Evolutionary conservation across 2,797 vertebrate species (phyloP).

Genomic region (Staurois parvus): DNA sequence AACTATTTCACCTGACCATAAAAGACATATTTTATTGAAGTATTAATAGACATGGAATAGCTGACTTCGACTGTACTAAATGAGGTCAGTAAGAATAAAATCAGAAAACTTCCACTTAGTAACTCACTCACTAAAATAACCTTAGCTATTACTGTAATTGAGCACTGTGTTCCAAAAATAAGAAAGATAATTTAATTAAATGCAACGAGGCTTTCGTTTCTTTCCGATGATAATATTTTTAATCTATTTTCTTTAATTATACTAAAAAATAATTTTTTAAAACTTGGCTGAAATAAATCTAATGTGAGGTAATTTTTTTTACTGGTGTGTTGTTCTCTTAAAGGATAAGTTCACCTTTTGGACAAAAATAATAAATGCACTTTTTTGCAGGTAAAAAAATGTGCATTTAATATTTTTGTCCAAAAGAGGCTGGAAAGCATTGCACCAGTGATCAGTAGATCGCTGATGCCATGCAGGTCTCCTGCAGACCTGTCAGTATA

Average conservation of each 20-base stretch:
- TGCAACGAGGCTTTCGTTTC: conserved; percentile 39
- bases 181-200: conserved; percentile 30
- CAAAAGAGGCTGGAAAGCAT: too few species aligned
- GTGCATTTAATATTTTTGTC: too few species aligned
- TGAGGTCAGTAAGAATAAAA: conserved; percentile 73
- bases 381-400: too few species aligned
- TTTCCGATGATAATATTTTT: conserved; percentile 20
- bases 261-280: conserved; percentile 18
- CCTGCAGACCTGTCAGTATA: too few species aligned
- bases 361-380: too few species aligned
- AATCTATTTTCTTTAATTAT: neutral
- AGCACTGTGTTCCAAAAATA: conserved; percentile 29
- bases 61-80: conserved; percentile 79
- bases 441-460: too few species aligned
- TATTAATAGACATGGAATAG: conserved; percentile 84
- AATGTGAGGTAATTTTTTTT: neutral
- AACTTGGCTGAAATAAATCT: neutral
- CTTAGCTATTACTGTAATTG: conserved; percentile 41
- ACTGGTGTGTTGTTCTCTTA: neutral
- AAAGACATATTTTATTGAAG: conserved; percentile 87
- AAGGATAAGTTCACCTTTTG: too few species aligned
- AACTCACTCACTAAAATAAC: conserved; percentile 63
- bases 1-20: conserved; percentile 88
- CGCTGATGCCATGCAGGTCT: too few species aligned
- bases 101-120: conserved; percentile 50